Evolutionary conservation across 2,113 vertebrate genomes (phyloP).

Genomic region (Fukomys damarensis): DNA sequence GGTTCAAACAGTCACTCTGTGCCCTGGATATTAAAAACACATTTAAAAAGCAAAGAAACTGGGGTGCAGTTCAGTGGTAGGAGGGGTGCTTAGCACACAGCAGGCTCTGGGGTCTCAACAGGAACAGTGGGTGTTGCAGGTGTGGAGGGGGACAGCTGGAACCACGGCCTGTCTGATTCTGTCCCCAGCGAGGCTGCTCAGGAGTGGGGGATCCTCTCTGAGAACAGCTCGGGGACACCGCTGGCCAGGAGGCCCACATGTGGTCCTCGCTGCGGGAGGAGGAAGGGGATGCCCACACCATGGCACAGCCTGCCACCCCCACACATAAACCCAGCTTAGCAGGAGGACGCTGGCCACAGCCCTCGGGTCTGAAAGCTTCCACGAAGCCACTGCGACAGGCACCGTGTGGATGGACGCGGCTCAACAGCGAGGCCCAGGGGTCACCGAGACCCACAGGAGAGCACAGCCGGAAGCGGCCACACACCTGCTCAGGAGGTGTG

Average conservation of each 20-base stretch:
- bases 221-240: neutral
- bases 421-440: fast-evolving
- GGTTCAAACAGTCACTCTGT: fast-evolving
- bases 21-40: fast-evolving
- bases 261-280: no score
- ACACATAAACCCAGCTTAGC: fast-evolving
- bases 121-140: fast-evolving
- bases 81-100: neutral
- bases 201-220: fast-evolving
- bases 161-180: fast-evolving
- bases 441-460: neutral
- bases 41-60: neutral
- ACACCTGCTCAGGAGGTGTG: neutral
- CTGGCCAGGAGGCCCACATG: neutral
- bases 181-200: neutral
- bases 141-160: fast-evolving
- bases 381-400: fast-evolving
- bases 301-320: fast-evolving
- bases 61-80: neutral
- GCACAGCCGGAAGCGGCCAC: no score
- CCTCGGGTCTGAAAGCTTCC: fast-evolving
- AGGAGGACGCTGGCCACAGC: fast-evolving
- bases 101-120: neutral
- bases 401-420: fast-evolving
- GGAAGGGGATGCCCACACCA: fast-evolving